Base-by-base conservation (phyloP, 2,113 vertebrate species). In the Oreochromis aureus region DNA sequence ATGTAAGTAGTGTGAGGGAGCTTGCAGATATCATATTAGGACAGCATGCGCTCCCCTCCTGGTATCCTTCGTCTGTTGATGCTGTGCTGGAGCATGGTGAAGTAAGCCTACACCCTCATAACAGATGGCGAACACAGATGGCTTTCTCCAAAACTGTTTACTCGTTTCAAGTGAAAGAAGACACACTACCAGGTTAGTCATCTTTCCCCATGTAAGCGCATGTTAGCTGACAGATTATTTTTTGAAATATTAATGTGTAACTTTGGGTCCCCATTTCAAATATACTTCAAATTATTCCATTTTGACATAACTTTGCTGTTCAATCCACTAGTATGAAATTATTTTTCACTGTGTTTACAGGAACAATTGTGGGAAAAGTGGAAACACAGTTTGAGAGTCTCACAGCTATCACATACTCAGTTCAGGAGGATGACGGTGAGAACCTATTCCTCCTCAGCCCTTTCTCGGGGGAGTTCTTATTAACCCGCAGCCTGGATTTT, bases 161-260 rank as follows among this genome's bases (percentile, higher is more conserved):
- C 93, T 96, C 95, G 36, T 97, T 97, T 93, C 88, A 95, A 84
- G 93, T 96, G 53, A 94, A 84, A 83, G 96, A 96, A 93, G 95
- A 97, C 93, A 95, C 95, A 73, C 51, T 86, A 73, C 96, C 96
- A 95, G 96, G 96, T 96, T 63, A 61, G 92, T 92, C 34, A 85
- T 78, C 79, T 84, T 48, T 73, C 58, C 30, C 6, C 16, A 19
- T 71, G 58, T 30, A 16, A 82, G 34, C 24, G 11, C 15, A 85
- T 73, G 19, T 84, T 61, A 88, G 24, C 15, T 44, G 24, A 82
- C 4, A 32, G n/a, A 80, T 7, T 18, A 39, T n/a, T 41, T 61
- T 36, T 30, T 87, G 9, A 81, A 84, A 83, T 34, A 3, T 12
- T 59, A 34, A 51, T 30, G 22, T 79, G 53, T 5, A 30, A 66